Conservation (phyloP, 2,888 invertebrate species). For the Entomobrya proxima region DNA sequence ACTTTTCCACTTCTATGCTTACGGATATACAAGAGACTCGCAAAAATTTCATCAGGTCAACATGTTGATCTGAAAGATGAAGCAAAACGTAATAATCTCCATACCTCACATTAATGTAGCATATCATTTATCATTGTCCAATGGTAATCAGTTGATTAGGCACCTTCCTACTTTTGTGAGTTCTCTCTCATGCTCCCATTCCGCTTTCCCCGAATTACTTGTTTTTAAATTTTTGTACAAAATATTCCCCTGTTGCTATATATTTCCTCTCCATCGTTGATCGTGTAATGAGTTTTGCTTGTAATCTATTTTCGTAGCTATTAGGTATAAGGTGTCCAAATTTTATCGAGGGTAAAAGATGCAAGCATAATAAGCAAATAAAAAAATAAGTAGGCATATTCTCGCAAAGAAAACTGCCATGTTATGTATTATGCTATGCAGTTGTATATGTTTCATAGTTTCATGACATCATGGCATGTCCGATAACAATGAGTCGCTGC, state of each 20-base stretch:
- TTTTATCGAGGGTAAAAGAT: too few relatives aligned
- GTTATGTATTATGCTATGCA: too few relatives aligned
- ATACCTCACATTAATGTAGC: background rate
- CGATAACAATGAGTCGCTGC: background rate
- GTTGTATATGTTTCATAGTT: background rate
- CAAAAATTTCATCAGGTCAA: constrained; percentile 24
- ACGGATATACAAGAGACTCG: constrained; percentile 56
- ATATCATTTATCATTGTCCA: background rate
- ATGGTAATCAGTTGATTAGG: background rate
- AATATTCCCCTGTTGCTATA: background rate
- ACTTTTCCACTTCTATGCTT: constrained; percentile 13
- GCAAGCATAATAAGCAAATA: too few relatives aligned
- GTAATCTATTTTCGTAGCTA: too few relatives aligned
- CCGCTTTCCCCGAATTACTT: too few relatives aligned
- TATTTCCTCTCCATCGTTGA: background rate
- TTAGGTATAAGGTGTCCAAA: too few relatives aligned
- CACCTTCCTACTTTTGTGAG: constrained; percentile 1
- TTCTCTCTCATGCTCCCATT: too few relatives aligned
- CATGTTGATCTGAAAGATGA: constrained; percentile 29
- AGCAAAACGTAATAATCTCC: constrained; percentile 48
- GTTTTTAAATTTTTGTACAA: too few relatives aligned
- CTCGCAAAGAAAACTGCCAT: too few relatives aligned
- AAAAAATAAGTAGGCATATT: too few relatives aligned
- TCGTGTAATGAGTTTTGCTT: too few relatives aligned
- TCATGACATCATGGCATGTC: background rate